These are phyloP conservation scores for Lepidochrysops patricia DNA, from an alignment of 2,888 invertebrate species.

Conservation along the genomic window DNA sequence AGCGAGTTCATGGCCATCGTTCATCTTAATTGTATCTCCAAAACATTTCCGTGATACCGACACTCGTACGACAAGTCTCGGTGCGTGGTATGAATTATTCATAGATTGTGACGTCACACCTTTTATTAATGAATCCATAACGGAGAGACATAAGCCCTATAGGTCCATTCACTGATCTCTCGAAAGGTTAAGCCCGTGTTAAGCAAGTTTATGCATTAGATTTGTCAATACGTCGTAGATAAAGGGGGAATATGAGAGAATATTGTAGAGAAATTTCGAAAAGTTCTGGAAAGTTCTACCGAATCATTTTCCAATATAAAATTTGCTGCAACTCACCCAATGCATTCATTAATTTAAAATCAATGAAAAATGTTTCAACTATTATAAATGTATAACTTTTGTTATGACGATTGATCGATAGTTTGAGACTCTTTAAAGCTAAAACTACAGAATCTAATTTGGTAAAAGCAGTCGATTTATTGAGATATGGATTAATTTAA, in stretches of 20 bases:
- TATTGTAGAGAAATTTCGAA: too few species aligned
- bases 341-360: too few species aligned
- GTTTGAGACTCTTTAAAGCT: too few species aligned
- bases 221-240: background rate
- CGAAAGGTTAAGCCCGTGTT: background rate
- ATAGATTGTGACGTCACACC: background rate
- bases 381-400: too few species aligned
- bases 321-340: too few species aligned
- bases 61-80: background rate
- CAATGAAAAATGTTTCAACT: too few species aligned
- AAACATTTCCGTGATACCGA: background rate
- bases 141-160: background rate
- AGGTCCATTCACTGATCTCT: background rate
- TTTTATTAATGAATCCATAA: constrained; percentile 1
- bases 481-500: too few species aligned
- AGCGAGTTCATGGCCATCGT: background rate
- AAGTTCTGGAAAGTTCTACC: too few species aligned
- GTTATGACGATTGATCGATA: too few species aligned
- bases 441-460: too few species aligned
- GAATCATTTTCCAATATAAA: too few species aligned
- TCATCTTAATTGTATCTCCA: background rate
- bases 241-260: background rate
- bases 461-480: too few species aligned
- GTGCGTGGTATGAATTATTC: background rate
- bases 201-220: background rate